Percentiles rank a stretch among this genome's conserved stretches.
phyloP scores from a whole-genome alignment of 2,888 invertebrate species.

The Acleris laterana region DNA sequence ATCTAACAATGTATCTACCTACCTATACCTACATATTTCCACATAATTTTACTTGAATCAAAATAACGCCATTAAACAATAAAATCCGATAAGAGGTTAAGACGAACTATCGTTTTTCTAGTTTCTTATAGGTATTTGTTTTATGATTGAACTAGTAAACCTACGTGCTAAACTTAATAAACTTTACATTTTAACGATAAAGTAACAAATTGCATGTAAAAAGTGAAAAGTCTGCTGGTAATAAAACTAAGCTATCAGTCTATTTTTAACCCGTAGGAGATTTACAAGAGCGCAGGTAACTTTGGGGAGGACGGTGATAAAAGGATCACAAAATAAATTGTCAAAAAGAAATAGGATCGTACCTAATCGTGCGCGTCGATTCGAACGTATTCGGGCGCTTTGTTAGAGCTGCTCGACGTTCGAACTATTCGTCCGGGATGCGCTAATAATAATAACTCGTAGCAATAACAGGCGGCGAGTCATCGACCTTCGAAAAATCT shows the following conservation, averaged over 20 bases:
- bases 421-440: constrained; percentile 51
- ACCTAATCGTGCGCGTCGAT: constrained; percentile 49
- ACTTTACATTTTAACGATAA: background rate
- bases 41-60: too few relatives aligned
- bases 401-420: constrained; percentile 42
- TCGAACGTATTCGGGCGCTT: constrained; percentile 45
- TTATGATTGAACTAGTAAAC: background rate
- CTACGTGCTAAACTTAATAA: background rate
- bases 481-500: constrained; percentile 84
- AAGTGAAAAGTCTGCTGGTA: background rate
- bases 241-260: constrained; percentile 17
- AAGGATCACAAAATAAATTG: constrained; percentile 37
- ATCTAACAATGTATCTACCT: background rate
- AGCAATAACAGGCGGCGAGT: constrained; percentile 71
- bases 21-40: too few relatives aligned
- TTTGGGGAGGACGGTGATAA: constrained; percentile 19
- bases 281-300: constrained; percentile 28
- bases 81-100: background rate
- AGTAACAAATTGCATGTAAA: background rate
- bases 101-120: background rate
- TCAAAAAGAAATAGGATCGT: constrained; percentile 40
- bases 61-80: too few relatives aligned
- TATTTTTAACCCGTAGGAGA: constrained; percentile 19
- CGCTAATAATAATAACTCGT: constrained; percentile 75
- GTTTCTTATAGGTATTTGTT: background rate